Evolutionary conservation across 2,888 invertebrate genomes (phyloP).

Genomic region (Nineta flava): DNA sequence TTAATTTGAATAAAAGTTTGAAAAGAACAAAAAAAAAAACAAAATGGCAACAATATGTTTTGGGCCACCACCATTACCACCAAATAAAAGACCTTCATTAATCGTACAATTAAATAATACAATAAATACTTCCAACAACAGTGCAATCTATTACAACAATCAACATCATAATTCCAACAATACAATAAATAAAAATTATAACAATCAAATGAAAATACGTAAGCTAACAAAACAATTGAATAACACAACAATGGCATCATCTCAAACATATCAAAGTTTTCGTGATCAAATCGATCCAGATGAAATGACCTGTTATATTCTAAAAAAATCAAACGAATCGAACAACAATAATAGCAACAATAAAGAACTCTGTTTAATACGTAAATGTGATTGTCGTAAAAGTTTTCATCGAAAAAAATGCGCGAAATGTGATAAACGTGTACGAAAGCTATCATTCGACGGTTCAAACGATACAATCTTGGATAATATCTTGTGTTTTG

Average conservation of each 20-base stretch:
- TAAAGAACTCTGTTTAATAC: constrained; percentile 7
- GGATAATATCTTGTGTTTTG: background rate
- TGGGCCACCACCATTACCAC: constrained; percentile 40
- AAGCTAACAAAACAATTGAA: constrained; percentile 2
- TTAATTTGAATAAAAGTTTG: background rate
- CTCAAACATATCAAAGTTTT: constrained; percentile 39
- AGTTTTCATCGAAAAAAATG: constrained; percentile 4
- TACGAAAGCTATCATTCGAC: background rate
- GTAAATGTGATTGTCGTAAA: constrained; percentile 6
- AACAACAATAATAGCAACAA: background rate
- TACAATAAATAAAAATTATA: background rate
- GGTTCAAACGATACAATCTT: no score
- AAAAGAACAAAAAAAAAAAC: constrained; percentile 1
- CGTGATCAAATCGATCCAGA: constrained; percentile 34
- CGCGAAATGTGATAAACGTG: constrained; percentile 5
- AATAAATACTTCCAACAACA: background rate
- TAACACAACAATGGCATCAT: constrained; percentile 20
- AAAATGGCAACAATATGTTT: constrained; percentile 38
- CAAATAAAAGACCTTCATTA: constrained; percentile 29
- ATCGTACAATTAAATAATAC: constrained; percentile 9
- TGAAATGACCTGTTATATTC: constrained; percentile 17
- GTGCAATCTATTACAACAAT: background rate
- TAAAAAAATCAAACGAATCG: background rate
- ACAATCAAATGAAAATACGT: background rate
- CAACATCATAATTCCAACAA: background rate